Conservation (phyloP, 2,888 invertebrate genomes). For the Aspidiotus rigidus region DNA sequence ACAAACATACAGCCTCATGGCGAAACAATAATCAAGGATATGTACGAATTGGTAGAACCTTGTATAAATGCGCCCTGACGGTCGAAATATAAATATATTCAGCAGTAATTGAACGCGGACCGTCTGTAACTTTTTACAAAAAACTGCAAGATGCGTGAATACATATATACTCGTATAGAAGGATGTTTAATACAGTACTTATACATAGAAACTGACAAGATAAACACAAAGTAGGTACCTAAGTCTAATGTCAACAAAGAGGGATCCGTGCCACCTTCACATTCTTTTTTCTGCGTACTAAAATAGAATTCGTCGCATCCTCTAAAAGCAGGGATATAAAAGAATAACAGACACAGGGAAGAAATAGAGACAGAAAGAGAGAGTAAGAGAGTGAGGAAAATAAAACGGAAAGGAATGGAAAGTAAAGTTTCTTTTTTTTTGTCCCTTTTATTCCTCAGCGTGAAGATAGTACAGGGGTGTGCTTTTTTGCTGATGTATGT, state of each 20-base stretch:
- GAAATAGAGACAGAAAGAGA: too few species aligned
- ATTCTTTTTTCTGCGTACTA: constrained; percentile 18
- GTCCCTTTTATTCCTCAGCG: constrained; percentile 6
- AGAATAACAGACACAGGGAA: constrained; percentile 20
- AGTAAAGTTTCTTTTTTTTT: constrained; percentile 27
- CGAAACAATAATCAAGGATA: too few species aligned
- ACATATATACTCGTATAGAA: constrained; percentile 3
- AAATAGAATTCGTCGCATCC: constrained; percentile 8
- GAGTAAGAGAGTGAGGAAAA: background rate
- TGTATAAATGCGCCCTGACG: background rate
- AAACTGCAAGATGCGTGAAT: background rate
- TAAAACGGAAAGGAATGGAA: constrained; percentile 16
- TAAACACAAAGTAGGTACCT: constrained; percentile 24
- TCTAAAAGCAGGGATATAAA: constrained; percentile 28
- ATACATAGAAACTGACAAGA: constrained; percentile 30
- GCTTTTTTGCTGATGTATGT: constrained; percentile 17
- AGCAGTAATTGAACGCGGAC: constrained; percentile 26
- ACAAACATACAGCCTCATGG: too few species aligned
- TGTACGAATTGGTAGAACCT: too few species aligned
- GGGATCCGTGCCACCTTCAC: constrained; percentile 24
- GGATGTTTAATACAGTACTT: constrained; percentile 10
- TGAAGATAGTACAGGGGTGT: constrained; percentile 14
- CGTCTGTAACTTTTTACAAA: too few species aligned
- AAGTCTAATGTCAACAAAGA: constrained; percentile 31
- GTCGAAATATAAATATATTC: constrained; percentile 24